These are phyloP conservation scores for Scylla paramamosain DNA, from an alignment of 1,140 invertebrate genomes.

Conservation along the genomic window DNA sequence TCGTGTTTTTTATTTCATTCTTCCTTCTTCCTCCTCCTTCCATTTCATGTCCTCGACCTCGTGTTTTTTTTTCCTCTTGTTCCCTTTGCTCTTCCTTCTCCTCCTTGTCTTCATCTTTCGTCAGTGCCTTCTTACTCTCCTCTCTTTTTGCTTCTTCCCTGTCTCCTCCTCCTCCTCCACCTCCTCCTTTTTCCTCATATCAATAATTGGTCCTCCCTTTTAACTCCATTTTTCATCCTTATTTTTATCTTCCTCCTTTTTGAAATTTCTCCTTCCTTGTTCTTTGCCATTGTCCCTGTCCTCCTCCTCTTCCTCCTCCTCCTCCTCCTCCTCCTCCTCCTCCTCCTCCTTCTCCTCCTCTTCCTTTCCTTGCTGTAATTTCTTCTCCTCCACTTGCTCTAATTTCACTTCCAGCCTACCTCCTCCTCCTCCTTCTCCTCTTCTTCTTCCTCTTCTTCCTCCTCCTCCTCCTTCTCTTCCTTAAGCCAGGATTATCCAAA, in stretches of 20 bases:
- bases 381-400: no score
- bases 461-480: background rate
- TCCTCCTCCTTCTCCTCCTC: no score
- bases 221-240: background rate
- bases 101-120: background rate
- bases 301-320: slow-evolving; percentile 15
- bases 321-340: slow-evolving; percentile 11
- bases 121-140: background rate
- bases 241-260: background rate
- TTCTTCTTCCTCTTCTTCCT: background rate
- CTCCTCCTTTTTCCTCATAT: background rate
- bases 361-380: no score
- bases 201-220: background rate
- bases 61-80: background rate
- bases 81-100: background rate
- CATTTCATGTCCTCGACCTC: background rate
- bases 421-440: background rate
- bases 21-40: background rate
- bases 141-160: no score
- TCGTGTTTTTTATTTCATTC: background rate
- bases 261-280: background rate
- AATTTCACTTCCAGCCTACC: background rate
- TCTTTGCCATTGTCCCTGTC: background rate
- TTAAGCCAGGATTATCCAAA: no score
- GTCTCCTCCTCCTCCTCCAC: background rate